Evolutionary conservation across 2,888 invertebrate species (phyloP).

Genomic region (Alcis repandata): DNA sequence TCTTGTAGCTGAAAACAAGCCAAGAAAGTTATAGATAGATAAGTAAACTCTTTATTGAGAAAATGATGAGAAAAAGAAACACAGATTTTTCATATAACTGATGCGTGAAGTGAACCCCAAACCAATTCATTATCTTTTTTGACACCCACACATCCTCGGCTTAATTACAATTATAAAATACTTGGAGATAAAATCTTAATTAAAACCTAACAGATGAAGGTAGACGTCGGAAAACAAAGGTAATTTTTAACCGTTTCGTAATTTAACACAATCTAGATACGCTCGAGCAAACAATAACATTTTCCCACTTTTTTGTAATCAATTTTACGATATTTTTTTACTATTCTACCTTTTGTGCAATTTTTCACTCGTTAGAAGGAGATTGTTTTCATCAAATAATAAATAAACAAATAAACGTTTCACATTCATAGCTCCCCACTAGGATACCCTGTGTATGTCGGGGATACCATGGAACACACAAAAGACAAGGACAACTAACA

Average conservation of each 20-base stretch:
- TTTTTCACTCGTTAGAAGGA: no score
- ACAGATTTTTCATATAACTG: not conserved
- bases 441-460: no score
- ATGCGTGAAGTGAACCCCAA: not conserved
- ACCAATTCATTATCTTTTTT: conserved; percentile 13
- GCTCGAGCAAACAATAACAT: conserved; percentile 3
- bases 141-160: conserved; percentile 12
- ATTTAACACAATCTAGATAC: conserved; percentile 26
- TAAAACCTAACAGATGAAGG: conserved; percentile 30
- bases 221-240: conserved; percentile 13
- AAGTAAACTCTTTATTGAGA: no score
- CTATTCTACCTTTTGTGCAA: no score
- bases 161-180: conserved; percentile 33
- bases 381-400: no score
- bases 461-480: no score
- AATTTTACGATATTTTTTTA: not conserved
- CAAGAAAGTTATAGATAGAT: no score
- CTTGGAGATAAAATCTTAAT: conserved; percentile 31
- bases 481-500: no score
- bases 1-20: no score
- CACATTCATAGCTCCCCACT: no score
- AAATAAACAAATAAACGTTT: no score
- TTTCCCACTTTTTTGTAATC: not conserved
- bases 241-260: conserved; percentile 21
- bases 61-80: no score